Percentiles rank a stretch among this genome's conserved stretches.
These are phyloP conservation scores for Uria lomvia DNA, from an alignment of 2,113 vertebrate species.

Conservation along the genomic window DNA sequence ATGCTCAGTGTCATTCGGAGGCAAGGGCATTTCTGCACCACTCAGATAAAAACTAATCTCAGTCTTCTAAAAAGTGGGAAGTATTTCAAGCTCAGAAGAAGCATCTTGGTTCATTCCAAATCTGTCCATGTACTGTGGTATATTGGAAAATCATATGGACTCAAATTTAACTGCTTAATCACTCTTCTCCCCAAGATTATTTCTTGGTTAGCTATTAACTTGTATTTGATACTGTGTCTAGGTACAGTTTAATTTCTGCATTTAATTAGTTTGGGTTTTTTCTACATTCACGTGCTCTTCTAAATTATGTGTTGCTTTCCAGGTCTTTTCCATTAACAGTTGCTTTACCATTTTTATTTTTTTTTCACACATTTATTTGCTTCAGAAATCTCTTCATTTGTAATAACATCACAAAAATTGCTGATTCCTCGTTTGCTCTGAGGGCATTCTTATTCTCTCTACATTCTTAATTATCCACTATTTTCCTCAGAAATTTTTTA, in stretches of 20 bases:
- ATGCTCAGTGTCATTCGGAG: neutral
- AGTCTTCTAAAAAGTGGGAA: neutral
- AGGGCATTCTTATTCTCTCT: neutral
- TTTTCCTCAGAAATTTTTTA: neutral
- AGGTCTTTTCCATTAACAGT: neutral
- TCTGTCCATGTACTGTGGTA: neutral
- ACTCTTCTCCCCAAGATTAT: neutral
- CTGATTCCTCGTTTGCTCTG: neutral
- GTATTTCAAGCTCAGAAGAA: neutral
- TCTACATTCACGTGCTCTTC: neutral
- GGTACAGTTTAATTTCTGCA: neutral
- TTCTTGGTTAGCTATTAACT: neutral
- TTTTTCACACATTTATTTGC: neutral
- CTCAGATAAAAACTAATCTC: neutral
- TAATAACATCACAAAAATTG: neutral
- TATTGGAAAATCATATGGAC: neutral
- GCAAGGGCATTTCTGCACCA: neutral
- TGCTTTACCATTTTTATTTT: neutral
- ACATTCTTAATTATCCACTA: neutral
- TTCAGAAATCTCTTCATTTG: neutral
- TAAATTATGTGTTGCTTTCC: neutral
- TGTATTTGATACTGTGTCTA: neutral
- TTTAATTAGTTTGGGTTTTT: neutral
- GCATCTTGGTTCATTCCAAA: neutral
- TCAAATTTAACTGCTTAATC: neutral